Conservation (phyloP, 2,888 invertebrate species). For the Plemyria rubiginata region DNA sequence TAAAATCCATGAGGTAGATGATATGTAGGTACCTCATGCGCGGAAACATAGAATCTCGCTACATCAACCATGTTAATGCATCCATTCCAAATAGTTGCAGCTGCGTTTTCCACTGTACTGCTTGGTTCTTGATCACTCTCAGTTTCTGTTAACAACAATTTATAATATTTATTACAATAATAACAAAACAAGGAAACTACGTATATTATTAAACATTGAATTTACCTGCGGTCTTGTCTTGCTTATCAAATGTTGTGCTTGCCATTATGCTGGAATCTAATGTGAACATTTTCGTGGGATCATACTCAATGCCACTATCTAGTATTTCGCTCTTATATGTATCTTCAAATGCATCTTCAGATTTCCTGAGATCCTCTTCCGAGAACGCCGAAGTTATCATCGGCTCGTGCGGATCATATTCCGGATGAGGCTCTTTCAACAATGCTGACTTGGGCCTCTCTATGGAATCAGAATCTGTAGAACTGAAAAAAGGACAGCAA, state of each 20-base stretch:
- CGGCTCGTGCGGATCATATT: slow-evolving; percentile 80
- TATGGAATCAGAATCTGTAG: slow-evolving; percentile 77
- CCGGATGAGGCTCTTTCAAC: slow-evolving; percentile 75
- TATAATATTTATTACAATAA: too few relatives aligned
- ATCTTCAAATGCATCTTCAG: slow-evolving; percentile 75
- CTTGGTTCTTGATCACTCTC: slow-evolving; percentile 92
- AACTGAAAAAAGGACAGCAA: slow-evolving; percentile 49
- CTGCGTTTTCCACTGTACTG: slow-evolving; percentile 87
- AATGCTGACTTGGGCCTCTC: slow-evolving; percentile 80
- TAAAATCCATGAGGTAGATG: not conserved
- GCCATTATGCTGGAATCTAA: slow-evolving; percentile 60
- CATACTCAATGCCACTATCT: slow-evolving; percentile 62
- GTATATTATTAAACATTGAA: not conserved
- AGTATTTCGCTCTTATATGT: slow-evolving; percentile 65
- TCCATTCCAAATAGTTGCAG: slow-evolving; percentile 90
- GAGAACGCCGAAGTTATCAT: slow-evolving; percentile 82
- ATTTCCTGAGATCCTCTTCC: slow-evolving; percentile 76
- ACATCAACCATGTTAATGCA: slow-evolving; percentile 96
- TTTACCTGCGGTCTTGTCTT: slow-evolving; percentile 67
- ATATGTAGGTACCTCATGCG: slow-evolving; percentile 91
- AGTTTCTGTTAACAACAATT: slow-evolving; percentile 65
- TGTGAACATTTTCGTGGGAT: slow-evolving; percentile 63
- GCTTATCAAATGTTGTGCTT: slow-evolving; percentile 55
- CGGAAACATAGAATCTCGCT: slow-evolving; percentile 93
- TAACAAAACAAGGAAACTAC: not conserved